phyloP scores from a whole-genome alignment of 2,888 invertebrate genomes.

The Ecliptopera silaceata region DNA sequence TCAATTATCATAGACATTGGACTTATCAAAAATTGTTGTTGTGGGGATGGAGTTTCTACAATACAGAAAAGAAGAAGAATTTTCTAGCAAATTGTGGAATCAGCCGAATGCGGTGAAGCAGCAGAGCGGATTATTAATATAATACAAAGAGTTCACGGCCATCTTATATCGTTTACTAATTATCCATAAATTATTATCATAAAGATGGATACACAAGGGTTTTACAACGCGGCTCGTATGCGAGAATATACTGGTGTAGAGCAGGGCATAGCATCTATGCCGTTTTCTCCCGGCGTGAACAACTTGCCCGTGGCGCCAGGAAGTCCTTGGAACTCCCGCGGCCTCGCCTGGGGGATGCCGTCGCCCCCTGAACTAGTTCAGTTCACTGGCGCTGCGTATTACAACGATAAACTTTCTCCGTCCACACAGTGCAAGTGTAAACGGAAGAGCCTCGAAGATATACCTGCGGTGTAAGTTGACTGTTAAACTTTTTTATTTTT shows the following conservation, averaged over 20 bases:
- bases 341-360: slow-evolving; percentile 78
- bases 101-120: too few relatives aligned
- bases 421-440: slow-evolving; percentile 54
- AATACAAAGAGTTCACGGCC: too few relatives aligned
- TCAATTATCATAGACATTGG: too few relatives aligned
- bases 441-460: slow-evolving; percentile 69
- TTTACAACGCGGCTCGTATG: slow-evolving; percentile 40
- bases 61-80: too few relatives aligned
- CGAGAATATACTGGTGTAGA: slow-evolving; percentile 71
- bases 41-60: too few relatives aligned
- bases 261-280: slow-evolving; percentile 59
- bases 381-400: slow-evolving; percentile 69
- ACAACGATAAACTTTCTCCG: slow-evolving; percentile 44
- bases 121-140: too few relatives aligned
- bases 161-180: too few relatives aligned
- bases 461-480: slow-evolving; percentile 78
- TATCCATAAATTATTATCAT: background rate
- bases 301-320: slow-evolving; percentile 64
- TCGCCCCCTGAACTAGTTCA: slow-evolving; percentile 73
- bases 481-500: too few relatives aligned
- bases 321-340: slow-evolving; percentile 80
- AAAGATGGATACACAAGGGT: slow-evolving; percentile 69
- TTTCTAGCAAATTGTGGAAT: too few relatives aligned
- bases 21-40: too few relatives aligned
- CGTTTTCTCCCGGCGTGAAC: slow-evolving; percentile 56